Conservation (phyloP, 92 coral and sea anemone species). For the Porites evermanni region DNA sequence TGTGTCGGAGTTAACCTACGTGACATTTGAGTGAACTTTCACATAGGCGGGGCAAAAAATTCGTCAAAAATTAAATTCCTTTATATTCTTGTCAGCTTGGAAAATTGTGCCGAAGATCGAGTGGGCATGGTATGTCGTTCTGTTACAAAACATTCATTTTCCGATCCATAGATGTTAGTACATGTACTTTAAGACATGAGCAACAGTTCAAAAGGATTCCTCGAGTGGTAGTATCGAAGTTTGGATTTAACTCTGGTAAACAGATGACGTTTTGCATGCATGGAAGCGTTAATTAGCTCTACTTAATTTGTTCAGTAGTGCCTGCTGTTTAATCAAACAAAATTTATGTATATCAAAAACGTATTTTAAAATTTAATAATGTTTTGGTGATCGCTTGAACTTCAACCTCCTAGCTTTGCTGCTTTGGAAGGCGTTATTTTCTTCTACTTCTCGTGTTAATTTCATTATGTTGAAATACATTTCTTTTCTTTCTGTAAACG, state of each 20-base stretch:
- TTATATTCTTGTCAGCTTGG: not conserved
- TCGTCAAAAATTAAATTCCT: slow-evolving; percentile 13
- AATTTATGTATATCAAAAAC: not conserved
- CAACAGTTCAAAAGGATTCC: too few species aligned
- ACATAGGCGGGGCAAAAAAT: slow-evolving; percentile 17
- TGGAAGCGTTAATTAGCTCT: too few species aligned
- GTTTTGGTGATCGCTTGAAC: not conserved
- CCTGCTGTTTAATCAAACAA: slow-evolving; percentile 17
- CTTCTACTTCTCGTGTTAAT: slow-evolving; percentile 9
- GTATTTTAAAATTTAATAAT: not conserved
- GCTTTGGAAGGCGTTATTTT: slow-evolving; percentile 2
- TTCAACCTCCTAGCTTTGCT: not conserved
- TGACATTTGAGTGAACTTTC: not conserved
- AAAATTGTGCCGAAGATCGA: not conserved
- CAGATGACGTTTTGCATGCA: too few species aligned
- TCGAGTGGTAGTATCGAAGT: too few species aligned
- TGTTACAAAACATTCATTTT: too few species aligned
- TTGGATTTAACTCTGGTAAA: too few species aligned
- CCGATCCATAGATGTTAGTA: too few species aligned
- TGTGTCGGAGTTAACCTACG: not conserved
- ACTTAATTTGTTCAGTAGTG: not conserved
- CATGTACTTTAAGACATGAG: too few species aligned
- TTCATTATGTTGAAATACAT: not conserved
- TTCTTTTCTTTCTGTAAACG: not conserved
- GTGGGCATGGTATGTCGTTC: not conserved